Base-by-base conservation (phyloP, 2,888 invertebrate species). In the Drosophila silvestris region DNA sequence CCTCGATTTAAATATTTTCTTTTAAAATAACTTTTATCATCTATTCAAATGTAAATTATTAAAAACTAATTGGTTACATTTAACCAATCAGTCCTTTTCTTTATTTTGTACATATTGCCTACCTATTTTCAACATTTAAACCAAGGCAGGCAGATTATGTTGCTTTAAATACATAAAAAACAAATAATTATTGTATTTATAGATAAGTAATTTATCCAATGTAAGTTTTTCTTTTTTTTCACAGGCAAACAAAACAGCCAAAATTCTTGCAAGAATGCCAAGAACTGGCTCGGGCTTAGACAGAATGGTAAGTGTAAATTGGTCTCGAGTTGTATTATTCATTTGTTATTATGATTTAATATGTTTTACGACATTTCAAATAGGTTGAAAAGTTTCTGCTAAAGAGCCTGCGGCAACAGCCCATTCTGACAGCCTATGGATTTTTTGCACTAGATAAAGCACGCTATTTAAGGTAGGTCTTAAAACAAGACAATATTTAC, bases 351-450 rank as follows among this genome's bases (percentile, higher is more conserved):
- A 19, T 5, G 28, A 50, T 44, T 33, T 47, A 37, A n/a, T 33
- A 16, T 33, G 22, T 16, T 28, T 1, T 30, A n/a, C 5, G 1
- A 22, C 16, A 12, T 9, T 58, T n/a, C 2, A 0, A 16, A n/a
- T 51, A 92, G 92, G 83, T 92, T 3, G 86, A 92, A 61, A 92
- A 92, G 61, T 92, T 92, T 68, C 62, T 92, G 30, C 76, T 91
- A 3, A 92, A 92, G 54, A 92, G 92, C 65, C 70, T 92, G 19
- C 88, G 90, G 0, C 91, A 89, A 63, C 89, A 90, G 56, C 92
- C 92, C 0, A 91, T 92, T 54, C 70, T 92, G 16, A 92, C 92
- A 12, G 92, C 92, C 7, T 92, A 91, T 70, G 92, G 92, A 3
- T 92, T 92, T 58, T 92, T 92, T 37, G 84, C 92, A 0, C 54